Percentiles rank a stretch among this genome's conserved stretches.
Conservation (phyloP, 2,113 vertebrate genomes). For the Oreochromis niloticus region DNA sequence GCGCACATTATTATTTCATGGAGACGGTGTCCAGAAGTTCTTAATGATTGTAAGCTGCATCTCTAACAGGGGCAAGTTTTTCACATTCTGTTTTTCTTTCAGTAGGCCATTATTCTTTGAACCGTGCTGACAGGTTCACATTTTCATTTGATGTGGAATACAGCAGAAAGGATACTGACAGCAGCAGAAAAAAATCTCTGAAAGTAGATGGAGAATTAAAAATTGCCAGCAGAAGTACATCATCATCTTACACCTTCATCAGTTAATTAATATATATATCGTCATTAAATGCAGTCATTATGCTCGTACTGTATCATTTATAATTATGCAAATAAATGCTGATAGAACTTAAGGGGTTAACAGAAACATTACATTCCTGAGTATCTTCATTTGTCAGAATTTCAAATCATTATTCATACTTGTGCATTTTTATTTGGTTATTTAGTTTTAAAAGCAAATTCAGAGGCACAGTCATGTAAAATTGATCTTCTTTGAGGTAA, state of each 20-base stretch:
- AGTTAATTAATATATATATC: background rate
- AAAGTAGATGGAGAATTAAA: background rate
- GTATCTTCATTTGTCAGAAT: background rate
- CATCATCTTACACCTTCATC: background rate
- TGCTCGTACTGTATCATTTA: background rate
- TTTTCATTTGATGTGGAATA: background rate
- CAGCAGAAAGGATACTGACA: background rate
- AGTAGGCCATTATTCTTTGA: background rate
- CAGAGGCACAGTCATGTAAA: constrained; percentile 7
- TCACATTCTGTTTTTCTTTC: background rate
- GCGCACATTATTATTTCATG: background rate
- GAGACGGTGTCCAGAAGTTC: background rate
- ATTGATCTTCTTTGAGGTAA: constrained; percentile 37
- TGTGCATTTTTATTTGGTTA: background rate
- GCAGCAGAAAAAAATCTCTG: background rate
- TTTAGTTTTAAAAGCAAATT: constrained; percentile 28
- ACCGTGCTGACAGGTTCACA: background rate
- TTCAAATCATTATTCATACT: background rate
- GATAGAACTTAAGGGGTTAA: background rate
- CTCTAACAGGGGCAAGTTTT: background rate
- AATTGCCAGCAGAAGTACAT: background rate
- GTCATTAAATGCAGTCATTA: background rate
- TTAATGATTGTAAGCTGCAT: background rate
- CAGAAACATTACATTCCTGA: background rate
- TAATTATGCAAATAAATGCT: background rate